phyloP scores from a whole-genome alignment of 2,797 vertebrate genomes.

The Chrosomus eos region DNA sequence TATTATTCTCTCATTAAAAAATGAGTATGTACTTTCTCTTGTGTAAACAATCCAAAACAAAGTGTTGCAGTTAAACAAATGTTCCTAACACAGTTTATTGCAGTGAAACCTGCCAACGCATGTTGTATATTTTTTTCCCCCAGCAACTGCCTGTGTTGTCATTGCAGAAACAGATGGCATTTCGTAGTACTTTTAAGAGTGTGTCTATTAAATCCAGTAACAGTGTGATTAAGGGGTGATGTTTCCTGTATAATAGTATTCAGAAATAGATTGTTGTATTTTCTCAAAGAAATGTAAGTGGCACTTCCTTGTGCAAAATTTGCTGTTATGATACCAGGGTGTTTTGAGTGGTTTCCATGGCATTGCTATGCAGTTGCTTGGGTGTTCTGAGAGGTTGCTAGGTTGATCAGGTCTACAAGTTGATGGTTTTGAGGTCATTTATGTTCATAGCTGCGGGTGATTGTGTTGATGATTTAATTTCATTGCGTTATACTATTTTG shows the following conservation, averaged over 20 bases:
- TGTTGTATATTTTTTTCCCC: background rate
- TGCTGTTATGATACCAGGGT: background rate
- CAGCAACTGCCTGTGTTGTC: constrained; percentile 12
- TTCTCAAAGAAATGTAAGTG: background rate
- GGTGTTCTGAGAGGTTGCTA: background rate
- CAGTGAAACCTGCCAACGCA: constrained; percentile 10
- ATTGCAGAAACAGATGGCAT: constrained; percentile 35
- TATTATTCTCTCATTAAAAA: background rate
- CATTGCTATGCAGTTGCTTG: background rate
- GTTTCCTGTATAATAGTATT: background rate
- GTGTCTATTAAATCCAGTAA: background rate
- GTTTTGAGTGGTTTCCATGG: background rate
- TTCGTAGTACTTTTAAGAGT: background rate
- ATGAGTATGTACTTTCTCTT: constrained; percentile 1
- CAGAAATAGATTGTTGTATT: background rate
- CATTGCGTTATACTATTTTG: background rate
- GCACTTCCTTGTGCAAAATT: background rate
- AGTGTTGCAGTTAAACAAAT: constrained; percentile 4
- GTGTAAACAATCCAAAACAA: constrained; percentile 24
- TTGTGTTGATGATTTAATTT: background rate
- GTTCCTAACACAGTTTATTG: constrained; percentile 1
- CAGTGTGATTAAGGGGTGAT: background rate
- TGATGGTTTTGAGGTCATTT: background rate
- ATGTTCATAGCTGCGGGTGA: background rate
- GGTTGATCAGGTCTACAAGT: background rate